These are phyloP conservation scores for Etheostoma nigrum DNA, from an alignment of 2,797 vertebrate species.

Conservation along the genomic window DNA sequence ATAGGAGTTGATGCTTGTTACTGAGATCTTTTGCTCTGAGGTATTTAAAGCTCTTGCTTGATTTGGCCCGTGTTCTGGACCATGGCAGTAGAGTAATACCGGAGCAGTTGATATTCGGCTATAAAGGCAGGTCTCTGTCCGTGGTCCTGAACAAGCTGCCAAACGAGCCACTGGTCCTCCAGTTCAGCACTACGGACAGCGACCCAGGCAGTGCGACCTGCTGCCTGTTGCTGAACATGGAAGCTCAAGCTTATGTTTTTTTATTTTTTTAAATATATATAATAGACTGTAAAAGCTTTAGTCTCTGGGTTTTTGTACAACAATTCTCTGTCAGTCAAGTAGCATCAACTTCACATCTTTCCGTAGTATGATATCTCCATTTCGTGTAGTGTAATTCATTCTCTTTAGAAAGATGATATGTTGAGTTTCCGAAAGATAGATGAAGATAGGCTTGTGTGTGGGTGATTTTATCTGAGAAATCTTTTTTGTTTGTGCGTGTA, in stretches of 20 bases:
- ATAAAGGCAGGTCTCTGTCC: constrained; percentile 21
- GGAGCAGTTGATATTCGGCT: background rate
- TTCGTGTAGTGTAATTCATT: constrained; percentile 21
- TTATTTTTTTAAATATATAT: background rate
- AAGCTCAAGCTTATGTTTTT: background rate
- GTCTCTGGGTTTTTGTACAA: background rate
- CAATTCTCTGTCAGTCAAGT: constrained; percentile 17
- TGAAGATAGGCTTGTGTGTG: constrained; percentile 9
- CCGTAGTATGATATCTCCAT: constrained; percentile 22
- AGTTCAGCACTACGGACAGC: constrained; percentile 72
- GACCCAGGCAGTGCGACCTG: background rate
- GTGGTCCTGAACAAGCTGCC: constrained; percentile 13
- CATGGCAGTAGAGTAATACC: background rate
- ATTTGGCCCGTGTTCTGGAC: background rate
- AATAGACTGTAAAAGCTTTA: constrained; percentile 2
- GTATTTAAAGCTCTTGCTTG: constrained; percentile 12
- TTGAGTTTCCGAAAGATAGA: constrained; percentile 21
- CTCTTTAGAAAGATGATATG: constrained; percentile 18
- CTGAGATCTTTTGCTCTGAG: constrained; percentile 45
- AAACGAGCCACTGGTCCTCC: background rate
- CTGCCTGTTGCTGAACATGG: constrained; percentile 42
- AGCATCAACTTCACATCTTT: constrained; percentile 19
- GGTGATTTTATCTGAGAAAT: constrained; percentile 10
- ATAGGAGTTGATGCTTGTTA: constrained; percentile 54
- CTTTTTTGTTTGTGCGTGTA: constrained; percentile 15